These are phyloP conservation scores for Agelastica alni DNA, from an alignment of 2,888 invertebrate genomes.

Conservation along the genomic window DNA sequence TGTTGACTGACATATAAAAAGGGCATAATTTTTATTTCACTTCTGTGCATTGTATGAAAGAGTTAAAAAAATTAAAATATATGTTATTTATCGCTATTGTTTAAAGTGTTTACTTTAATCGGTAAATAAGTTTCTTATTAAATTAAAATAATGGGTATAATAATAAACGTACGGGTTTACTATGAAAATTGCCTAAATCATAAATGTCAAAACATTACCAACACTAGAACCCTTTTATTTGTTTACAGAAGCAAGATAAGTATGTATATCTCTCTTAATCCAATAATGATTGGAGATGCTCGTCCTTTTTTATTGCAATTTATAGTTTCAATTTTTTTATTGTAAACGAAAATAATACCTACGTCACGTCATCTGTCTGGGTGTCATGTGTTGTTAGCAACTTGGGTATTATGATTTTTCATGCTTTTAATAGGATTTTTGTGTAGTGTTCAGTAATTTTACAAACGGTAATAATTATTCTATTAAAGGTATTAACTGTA, in stretches of 20 bases:
- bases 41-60: too few species aligned
- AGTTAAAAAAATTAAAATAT: too few species aligned
- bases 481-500: too few species aligned
- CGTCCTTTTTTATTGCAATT: conserved; percentile 4
- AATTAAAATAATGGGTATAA: too few species aligned
- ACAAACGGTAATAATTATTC: conserved; percentile 13
- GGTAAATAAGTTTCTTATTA: too few species aligned
- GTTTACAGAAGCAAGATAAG: background rate
- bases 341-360: conserved; percentile 21
- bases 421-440: conserved; percentile 21
- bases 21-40: too few species aligned
- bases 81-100: too few species aligned
- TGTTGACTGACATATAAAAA: too few species aligned
- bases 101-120: too few species aligned
- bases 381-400: conserved; percentile 25
- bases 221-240: background rate
- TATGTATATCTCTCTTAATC: conserved; percentile 6
- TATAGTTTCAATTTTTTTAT: conserved; percentile 11
- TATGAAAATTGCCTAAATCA: background rate
- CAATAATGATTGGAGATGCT: background rate
- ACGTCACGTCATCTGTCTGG: conserved; percentile 26
- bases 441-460: conserved; percentile 20
- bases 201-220: background rate
- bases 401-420: conserved; percentile 23
- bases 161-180: too few species aligned